phyloP scores from a whole-genome alignment of 2,113 vertebrate genomes.

The Antechinus flavipes region DNA sequence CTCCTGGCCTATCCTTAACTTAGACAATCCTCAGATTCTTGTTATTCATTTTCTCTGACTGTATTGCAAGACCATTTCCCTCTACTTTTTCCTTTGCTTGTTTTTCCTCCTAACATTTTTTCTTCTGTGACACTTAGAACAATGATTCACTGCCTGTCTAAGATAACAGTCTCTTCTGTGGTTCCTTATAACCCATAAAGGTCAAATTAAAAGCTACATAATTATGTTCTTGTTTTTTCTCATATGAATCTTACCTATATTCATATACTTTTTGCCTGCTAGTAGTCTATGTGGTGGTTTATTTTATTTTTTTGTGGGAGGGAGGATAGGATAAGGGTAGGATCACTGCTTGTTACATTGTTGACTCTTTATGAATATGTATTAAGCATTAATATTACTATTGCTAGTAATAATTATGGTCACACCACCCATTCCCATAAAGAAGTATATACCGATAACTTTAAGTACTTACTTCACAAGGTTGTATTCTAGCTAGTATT shows the following conservation, averaged over 20 bases:
- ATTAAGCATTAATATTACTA: slow-evolving; percentile 18
- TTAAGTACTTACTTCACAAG: background rate
- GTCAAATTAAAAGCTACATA: slow-evolving; percentile 46
- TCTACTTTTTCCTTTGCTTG: background rate
- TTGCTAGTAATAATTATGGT: slow-evolving; percentile 1
- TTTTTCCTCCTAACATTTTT: slow-evolving; percentile 22
- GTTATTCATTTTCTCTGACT: slow-evolving; percentile 37
- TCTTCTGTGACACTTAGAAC: background rate
- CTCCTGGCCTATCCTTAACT: background rate
- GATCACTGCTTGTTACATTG: background rate
- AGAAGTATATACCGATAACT: background rate
- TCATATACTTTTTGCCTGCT: background rate
- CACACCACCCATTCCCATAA: background rate
- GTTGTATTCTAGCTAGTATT: background rate
- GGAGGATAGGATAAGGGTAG: background rate
- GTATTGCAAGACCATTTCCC: slow-evolving; percentile 29
- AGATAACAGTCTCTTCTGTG: background rate
- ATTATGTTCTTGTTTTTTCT: slow-evolving; percentile 18
- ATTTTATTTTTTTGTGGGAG: background rate
- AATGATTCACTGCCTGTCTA: background rate
- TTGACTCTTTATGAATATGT: slow-evolving; percentile 34
- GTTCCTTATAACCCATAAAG: slow-evolving; percentile 25
- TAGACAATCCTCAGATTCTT: slow-evolving; percentile 30
- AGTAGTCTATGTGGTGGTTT: background rate
- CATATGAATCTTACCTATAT: slow-evolving; percentile 18